A percentile compares a stretch with the other conserved stretches of the same genome.
These are phyloP conservation scores for Plagodis pulveraria DNA, from an alignment of 2,888 invertebrate genomes.

Conservation along the genomic window DNA sequence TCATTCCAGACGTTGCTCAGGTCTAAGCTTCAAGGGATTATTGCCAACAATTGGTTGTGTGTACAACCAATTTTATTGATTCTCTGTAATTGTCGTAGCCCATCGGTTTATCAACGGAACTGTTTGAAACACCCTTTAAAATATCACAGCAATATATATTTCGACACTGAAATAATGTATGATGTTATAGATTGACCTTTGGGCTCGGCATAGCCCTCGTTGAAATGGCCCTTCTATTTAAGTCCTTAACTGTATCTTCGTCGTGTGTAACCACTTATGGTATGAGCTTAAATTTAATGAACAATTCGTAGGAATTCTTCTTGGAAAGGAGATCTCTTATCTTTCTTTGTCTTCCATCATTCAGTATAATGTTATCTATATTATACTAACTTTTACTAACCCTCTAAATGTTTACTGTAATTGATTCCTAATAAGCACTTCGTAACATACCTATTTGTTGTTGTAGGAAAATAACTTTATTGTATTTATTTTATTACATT, in stretches of 20 bases:
- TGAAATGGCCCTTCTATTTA: not conserved
- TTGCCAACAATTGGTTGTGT: too few relatives aligned
- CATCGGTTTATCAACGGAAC: not conserved
- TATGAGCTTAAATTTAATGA: too few relatives aligned
- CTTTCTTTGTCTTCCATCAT: too few relatives aligned
- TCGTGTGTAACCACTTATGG: not conserved
- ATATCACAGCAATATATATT: not conserved
- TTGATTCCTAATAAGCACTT: too few relatives aligned
- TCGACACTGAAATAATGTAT: not conserved
- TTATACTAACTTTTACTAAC: too few relatives aligned
- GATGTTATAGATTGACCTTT: not conserved
- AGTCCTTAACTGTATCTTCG: not conserved
- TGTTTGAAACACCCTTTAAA: not conserved
- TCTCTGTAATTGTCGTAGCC: not conserved
- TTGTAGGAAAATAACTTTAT: too few relatives aligned
- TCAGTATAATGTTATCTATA: too few relatives aligned
- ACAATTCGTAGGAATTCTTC: too few relatives aligned
- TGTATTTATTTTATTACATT: too few relatives aligned
- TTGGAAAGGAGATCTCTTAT: too few relatives aligned
- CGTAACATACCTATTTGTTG: too few relatives aligned
- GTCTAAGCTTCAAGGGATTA: conserved; percentile 48
- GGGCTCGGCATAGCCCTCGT: not conserved
- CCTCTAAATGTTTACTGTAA: too few relatives aligned
- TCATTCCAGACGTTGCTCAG: conserved; percentile 52
- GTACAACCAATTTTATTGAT: not conserved